Base-by-base conservation (phyloP, 2,113 vertebrate genomes). In the Isurus oxyrinchus region DNA sequence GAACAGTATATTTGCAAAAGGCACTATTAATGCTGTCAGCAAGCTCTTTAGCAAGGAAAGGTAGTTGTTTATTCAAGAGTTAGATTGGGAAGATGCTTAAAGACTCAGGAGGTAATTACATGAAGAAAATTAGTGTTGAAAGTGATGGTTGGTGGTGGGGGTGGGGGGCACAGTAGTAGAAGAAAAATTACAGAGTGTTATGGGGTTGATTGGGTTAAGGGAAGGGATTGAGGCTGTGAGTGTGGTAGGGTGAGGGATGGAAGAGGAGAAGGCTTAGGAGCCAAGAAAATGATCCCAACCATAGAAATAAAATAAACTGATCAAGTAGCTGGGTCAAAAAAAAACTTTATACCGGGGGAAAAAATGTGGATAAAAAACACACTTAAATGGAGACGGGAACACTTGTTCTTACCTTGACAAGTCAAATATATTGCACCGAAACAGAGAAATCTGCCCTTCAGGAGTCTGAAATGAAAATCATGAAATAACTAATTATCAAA, bases 351-450 rank as follows among this genome's bases (percentile, higher is more conserved):
- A 76, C 7, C 27, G 35, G 27, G 10, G 69, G 16, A 63, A 76
- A 19, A 84, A 44, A 6, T 21, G n/a, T 44, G n/a, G 16, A 84
- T 84, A 84, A 84, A 44, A 14, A 84, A 84, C 14, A 84, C 14
- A 44, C 19, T 84, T 44, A 44, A 57, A 59, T 16, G 31, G 53
- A 14, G 31, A 91, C n/a, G n/a, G 81, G 16, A 84, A 91, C 25
- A 59, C 1, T 55, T 59, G 10, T 59, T 97, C 98, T 87, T 97
- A 99, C 99, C 98, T 98, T 97, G 98, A 98, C 97, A 99, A 98
- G 87, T 98, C 98, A 97, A 97, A 99, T 90, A 99, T 97, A 97
- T 97, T 98, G 97, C 99, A 99, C 91, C 98, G 98, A 97, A 99
- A 99, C 55, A 99, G 87, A 0, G 98, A 98, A 96, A 99, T 98